Evolutionary conservation across 2,888 invertebrate species (phyloP).

Genomic region (Trichogramma evanescens): DNA sequence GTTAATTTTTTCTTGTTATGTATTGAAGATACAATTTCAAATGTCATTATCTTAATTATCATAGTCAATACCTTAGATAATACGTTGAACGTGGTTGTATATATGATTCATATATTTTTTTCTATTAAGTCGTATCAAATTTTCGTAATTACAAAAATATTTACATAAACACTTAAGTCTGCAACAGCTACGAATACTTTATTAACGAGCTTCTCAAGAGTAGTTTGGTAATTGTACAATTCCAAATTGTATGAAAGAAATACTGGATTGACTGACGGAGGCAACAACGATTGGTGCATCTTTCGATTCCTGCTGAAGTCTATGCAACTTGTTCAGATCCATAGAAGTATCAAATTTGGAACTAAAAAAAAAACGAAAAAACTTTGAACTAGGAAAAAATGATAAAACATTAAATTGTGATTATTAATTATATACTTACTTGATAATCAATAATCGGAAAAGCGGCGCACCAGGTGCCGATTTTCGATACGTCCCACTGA

Average conservation of each 20-base stretch:
- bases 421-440: slow-evolving; percentile 26
- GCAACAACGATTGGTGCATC: slow-evolving; percentile 38
- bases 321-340: slow-evolving; percentile 37
- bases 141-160: slow-evolving; percentile 4
- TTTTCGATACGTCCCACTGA: slow-evolving; percentile 34
- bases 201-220: slow-evolving; percentile 1
- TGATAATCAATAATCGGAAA: slow-evolving; percentile 37
- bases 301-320: slow-evolving; percentile 38
- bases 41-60: too few relatives aligned
- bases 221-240: slow-evolving; percentile 37
- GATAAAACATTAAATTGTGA: background rate
- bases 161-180: slow-evolving; percentile 3
- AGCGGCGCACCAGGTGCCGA: slow-evolving; percentile 37
- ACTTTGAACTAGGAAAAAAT: background rate
- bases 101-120: too few relatives aligned
- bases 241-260: slow-evolving; percentile 39
- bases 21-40: too few relatives aligned
- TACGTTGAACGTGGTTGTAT: too few relatives aligned
- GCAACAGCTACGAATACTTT: background rate
- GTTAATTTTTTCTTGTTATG: background rate
- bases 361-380: slow-evolving; percentile 29
- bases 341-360: slow-evolving; percentile 29
- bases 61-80: too few relatives aligned
- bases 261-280: slow-evolving; percentile 36
- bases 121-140: background rate